phyloP scores from a whole-genome alignment of 2,888 invertebrate species.

The Acronicta alni region DNA sequence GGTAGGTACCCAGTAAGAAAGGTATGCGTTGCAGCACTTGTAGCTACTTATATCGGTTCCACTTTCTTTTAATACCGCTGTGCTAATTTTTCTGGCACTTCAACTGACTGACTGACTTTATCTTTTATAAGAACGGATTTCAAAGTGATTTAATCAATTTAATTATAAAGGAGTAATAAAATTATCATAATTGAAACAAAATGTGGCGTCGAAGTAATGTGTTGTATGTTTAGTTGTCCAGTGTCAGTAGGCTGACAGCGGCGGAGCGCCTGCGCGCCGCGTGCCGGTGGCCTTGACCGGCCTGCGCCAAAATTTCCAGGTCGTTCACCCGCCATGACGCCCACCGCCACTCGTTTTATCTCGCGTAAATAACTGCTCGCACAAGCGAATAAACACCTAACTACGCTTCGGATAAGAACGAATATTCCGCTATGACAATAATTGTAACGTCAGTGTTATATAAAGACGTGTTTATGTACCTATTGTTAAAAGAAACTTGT shows the following conservation, averaged over 20 bases:
- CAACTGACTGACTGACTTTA: too few species aligned
- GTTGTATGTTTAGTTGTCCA: constrained; percentile 24
- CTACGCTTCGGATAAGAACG: constrained; percentile 37
- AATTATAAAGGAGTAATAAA: too few species aligned
- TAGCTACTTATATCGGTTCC: constrained; percentile 17
- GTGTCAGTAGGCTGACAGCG: constrained; percentile 60
- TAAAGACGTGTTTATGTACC: constrained; percentile 82
- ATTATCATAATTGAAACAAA: not conserved
- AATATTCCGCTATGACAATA: constrained; percentile 46
- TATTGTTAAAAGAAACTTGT: constrained; percentile 84
- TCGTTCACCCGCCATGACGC: constrained; percentile 85
- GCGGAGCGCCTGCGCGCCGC: constrained; percentile 75
- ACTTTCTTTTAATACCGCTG: constrained; percentile 16
- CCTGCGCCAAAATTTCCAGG: constrained; percentile 89
- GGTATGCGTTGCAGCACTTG: not conserved
- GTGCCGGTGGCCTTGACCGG: constrained; percentile 86
- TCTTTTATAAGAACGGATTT: constrained; percentile 4
- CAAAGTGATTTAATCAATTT: not conserved
- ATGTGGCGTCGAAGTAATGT: constrained; percentile 10
- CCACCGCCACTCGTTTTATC: constrained; percentile 85
- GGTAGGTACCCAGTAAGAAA: constrained; percentile 13
- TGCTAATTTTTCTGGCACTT: constrained; percentile 32
- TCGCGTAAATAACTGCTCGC: constrained; percentile 75
- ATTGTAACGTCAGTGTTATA: constrained; percentile 72
- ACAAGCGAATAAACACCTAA: constrained; percentile 68